Percentiles rank a stretch among this genome's conserved stretches.
These are phyloP conservation scores for Tinea semifulvella DNA, from an alignment of 2,888 invertebrate species.

Conservation along the genomic window DNA sequence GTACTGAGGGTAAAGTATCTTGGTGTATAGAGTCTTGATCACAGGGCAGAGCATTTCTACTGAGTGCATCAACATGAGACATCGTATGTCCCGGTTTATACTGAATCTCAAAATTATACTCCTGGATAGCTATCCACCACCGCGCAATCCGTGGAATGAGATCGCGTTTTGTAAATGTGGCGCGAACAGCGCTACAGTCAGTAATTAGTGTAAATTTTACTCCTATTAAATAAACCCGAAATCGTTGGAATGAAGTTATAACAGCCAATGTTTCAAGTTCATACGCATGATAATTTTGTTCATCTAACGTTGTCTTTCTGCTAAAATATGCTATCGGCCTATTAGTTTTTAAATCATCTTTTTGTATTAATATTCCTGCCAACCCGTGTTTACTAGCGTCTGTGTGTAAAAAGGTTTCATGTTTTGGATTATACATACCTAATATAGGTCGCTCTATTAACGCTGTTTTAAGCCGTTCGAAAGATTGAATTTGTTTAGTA, in stretches of 20 bases:
- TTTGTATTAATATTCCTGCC: slow-evolving; percentile 27
- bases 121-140: slow-evolving; percentile 29
- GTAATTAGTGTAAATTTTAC: slow-evolving; percentile 26
- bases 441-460: slow-evolving; percentile 22
- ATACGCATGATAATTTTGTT: slow-evolving; percentile 27
- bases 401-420: slow-evolving; percentile 27
- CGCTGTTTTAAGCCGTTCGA: slow-evolving; percentile 20
- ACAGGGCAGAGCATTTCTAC: too few species aligned
- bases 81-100: slow-evolving; percentile 24
- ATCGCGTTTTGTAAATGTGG: slow-evolving; percentile 25
- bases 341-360: slow-evolving; percentile 12
- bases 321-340: slow-evolving; percentile 27
- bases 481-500: slow-evolving; percentile 19
- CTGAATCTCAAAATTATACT: slow-evolving; percentile 26
- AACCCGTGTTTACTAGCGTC: slow-evolving; percentile 32
- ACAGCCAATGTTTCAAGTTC: slow-evolving; percentile 34
- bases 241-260: slow-evolving; percentile 26
- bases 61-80: slow-evolving; percentile 30
- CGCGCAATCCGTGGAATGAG: slow-evolving; percentile 25
- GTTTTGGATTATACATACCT: slow-evolving; percentile 21
- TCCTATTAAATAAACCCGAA: slow-evolving; percentile 29
- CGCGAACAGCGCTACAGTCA: slow-evolving; percentile 30
- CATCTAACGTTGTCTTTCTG: slow-evolving; percentile 25
- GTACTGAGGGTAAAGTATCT: too few species aligned
- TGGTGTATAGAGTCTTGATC: too few species aligned